phyloP scores from a whole-genome alignment of 2,113 vertebrate genomes.

The Brachypteracias leptosomus region DNA sequence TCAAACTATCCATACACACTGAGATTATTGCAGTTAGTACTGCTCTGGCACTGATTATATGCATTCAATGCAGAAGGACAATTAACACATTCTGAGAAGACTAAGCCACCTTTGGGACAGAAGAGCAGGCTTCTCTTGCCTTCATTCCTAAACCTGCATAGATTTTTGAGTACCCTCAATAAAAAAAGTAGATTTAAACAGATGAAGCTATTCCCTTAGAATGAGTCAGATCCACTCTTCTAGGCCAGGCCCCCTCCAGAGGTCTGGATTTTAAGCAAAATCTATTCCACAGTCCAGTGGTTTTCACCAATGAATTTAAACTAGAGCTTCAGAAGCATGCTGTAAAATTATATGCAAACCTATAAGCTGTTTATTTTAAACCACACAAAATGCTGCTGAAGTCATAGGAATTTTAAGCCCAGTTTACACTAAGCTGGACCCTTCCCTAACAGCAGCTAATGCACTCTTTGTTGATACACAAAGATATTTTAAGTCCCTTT shows the following conservation, averaged over 20 bases:
- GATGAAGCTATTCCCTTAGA: neutral
- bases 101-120: neutral
- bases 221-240: neutral
- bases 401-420: neutral
- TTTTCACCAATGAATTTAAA: neutral
- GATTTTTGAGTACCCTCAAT: neutral
- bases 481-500: neutral
- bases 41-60: neutral
- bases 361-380: neutral
- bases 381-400: neutral
- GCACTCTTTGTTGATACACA: neutral
- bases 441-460: neutral
- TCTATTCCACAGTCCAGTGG: neutral
- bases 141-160: neutral
- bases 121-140: neutral
- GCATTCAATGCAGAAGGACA: neutral
- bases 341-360: neutral
- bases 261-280: neutral
- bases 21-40: neutral
- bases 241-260: neutral
- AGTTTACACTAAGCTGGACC: neutral
- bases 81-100: neutral
- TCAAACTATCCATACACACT: neutral
- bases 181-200: neutral
- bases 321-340: neutral